These are phyloP conservation scores for Drosophila nasuta DNA, from an alignment of 1,140 invertebrate species.

Conservation along the genomic window DNA sequence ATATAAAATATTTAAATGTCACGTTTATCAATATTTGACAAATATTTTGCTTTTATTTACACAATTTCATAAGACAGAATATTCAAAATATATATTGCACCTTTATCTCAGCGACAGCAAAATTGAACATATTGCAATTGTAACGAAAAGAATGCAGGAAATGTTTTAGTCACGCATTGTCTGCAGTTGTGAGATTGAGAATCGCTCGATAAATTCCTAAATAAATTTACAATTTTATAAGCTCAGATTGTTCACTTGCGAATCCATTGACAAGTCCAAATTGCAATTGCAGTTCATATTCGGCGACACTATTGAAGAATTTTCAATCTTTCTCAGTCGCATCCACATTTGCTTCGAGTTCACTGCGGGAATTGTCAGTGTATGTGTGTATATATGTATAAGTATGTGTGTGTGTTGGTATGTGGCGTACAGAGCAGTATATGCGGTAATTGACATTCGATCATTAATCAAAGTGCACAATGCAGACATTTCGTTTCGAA, in stretches of 20 bases:
- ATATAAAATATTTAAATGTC: too few relatives aligned
- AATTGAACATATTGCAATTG: too few relatives aligned
- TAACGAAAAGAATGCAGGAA: too few relatives aligned
- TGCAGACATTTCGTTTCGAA: constrained; percentile 79
- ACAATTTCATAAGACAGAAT: too few relatives aligned
- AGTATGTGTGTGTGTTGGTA: constrained; percentile 18
- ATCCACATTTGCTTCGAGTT: constrained; percentile 33
- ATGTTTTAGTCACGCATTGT: too few relatives aligned
- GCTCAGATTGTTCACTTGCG: not conserved
- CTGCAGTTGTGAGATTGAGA: not conserved
- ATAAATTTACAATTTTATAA: not conserved
- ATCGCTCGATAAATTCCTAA: not conserved
- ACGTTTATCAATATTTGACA: too few relatives aligned
- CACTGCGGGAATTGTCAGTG: constrained; percentile 19
- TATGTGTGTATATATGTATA: constrained; percentile 7
- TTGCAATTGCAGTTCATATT: constrained; percentile 24
- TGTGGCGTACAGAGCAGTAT: constrained; percentile 50
- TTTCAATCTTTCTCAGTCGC: constrained; percentile 5
- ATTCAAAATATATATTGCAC: too few relatives aligned
- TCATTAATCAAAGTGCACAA: constrained; percentile 84
- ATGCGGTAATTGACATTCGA: constrained; percentile 82
- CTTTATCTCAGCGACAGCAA: too few relatives aligned
- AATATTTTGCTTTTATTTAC: too few relatives aligned
- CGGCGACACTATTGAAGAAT: not conserved
- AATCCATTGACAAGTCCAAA: constrained; percentile 11